Percentiles rank a stretch among this genome's conserved stretches.
Conservation (phyloP, 2,113 vertebrate species). For the Pseudonaja textilis region DNA sequence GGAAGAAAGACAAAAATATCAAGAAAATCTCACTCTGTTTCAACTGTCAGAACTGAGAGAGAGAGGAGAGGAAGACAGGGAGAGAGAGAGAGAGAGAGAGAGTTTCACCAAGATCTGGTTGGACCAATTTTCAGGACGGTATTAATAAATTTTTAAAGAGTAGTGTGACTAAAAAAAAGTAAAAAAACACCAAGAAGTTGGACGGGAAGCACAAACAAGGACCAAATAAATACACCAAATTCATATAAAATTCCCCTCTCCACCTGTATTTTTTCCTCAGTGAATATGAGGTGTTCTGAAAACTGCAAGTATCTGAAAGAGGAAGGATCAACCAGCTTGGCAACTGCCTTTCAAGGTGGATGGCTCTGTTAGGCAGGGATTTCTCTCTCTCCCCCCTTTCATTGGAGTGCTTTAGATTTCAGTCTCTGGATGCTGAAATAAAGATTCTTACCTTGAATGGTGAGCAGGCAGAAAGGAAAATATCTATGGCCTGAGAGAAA, state of each 20-base stretch:
- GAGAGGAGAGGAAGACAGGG: background rate
- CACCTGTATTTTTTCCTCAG: background rate
- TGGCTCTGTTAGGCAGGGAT: conserved; percentile 11
- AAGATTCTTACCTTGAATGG: conserved; percentile 20
- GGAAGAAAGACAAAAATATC: background rate
- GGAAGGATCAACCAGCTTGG: conserved; percentile 29
- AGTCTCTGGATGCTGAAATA: conserved; percentile 32
- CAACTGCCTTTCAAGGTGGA: conserved; percentile 36
- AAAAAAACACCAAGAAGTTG: conserved; percentile 25
- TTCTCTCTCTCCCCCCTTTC: conserved; percentile 33
- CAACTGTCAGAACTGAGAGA: conserved; percentile 31
- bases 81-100: conserved; percentile 5
- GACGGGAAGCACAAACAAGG: conserved; percentile 19
- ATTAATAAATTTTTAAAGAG: conserved; percentile 53
- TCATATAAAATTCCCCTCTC: background rate
- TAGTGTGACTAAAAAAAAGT: conserved; percentile 25
- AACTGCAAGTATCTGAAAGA: conserved; percentile 31
- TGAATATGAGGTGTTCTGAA: conserved; percentile 37
- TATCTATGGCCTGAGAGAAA: background rate
- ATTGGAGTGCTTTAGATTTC: conserved; percentile 53
- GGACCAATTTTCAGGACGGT: conserved; percentile 54
- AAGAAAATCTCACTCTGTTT: background rate
- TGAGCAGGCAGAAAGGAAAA: conserved; percentile 33
- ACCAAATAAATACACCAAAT: conserved; percentile 19
- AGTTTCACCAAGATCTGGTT: conserved; percentile 5